Evolutionary conservation across 2,113 vertebrate genomes (phyloP).

Genomic region (Noctilio leporinus): DNA sequence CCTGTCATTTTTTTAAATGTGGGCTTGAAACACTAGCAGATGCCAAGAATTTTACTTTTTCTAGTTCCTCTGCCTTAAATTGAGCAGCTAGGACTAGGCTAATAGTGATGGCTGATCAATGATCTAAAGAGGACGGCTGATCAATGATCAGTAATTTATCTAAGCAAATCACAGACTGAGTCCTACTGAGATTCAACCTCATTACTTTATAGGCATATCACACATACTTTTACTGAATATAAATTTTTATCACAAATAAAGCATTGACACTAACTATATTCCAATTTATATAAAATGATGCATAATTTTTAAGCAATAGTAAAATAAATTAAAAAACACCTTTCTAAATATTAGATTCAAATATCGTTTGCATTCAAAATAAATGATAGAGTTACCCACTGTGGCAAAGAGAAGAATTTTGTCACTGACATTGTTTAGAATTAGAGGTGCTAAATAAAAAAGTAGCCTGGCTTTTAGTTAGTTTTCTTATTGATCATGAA

Average conservation of each 20-base stretch:
- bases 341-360: not conserved
- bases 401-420: not conserved
- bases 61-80: not conserved
- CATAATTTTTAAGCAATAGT: not conserved
- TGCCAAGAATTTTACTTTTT: not conserved
- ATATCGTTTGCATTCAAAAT: conserved; percentile 3
- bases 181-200: not conserved
- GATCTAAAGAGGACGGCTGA: not conserved
- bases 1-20: not conserved
- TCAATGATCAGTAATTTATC: not conserved
- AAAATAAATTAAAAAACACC: conserved; percentile 25
- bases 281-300: not conserved
- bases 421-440: not conserved
- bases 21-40: not conserved
- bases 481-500: conserved; percentile 10
- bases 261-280: not conserved
- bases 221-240: not conserved
- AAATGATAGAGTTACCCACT: not conserved
- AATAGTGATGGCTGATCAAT: not conserved
- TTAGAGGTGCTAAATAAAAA: not conserved
- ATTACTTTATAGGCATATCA: not conserved
- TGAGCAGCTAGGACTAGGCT: not conserved
- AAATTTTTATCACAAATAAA: conserved; percentile 27
- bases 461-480: not conserved
- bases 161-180: not conserved